Conservation (phyloP, 37 sponge, comb jelly and placozoan species). For the Diacarnus erythraeanus region DNA sequence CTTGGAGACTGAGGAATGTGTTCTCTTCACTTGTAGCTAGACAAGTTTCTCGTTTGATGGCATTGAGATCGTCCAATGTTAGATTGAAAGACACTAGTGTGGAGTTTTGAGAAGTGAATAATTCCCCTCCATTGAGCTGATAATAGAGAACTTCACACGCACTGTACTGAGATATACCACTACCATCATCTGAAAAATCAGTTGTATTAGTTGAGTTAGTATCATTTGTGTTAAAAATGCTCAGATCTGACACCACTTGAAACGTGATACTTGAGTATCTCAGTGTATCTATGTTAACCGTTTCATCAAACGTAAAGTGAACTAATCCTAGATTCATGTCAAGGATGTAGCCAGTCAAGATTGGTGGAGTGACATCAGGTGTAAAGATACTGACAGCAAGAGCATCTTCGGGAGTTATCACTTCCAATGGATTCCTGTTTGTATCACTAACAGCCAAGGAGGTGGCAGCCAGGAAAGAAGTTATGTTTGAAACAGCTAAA, state of each 20-base stretch:
- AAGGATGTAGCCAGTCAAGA: constrained; percentile 48
- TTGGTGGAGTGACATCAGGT: constrained; percentile 58
- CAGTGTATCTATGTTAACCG: constrained; percentile 69
- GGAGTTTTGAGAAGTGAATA: constrained; percentile 13
- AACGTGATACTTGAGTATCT: constrained; percentile 46
- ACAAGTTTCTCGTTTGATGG: constrained; percentile 59
- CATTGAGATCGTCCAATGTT: constrained; percentile 69
- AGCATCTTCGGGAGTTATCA: constrained; percentile 32
- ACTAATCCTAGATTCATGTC: constrained; percentile 64
- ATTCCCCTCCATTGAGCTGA: constrained; percentile 26
- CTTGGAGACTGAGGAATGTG: constrained; percentile 50
- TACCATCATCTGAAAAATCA: constrained; percentile 8
- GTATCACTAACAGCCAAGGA: constrained; percentile 58
- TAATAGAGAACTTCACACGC: constrained; percentile 28
- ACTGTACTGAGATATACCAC: constrained; percentile 16
- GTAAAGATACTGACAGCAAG: constrained; percentile 45
- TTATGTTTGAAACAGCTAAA: constrained; percentile 60
- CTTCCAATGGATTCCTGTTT: constrained; percentile 44
- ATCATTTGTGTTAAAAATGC: not conserved
- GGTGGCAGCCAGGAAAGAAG: constrained; percentile 61
- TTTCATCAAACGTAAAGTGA: constrained; percentile 84
- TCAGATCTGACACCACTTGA: constrained; percentile 53
- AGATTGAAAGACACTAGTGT: constrained; percentile 52
- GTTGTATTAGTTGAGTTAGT: constrained; percentile 19
- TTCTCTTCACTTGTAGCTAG: constrained; percentile 41